Conservation (phyloP, 1,140 invertebrate genomes). For the Gyrodactylus salaris region DNA sequence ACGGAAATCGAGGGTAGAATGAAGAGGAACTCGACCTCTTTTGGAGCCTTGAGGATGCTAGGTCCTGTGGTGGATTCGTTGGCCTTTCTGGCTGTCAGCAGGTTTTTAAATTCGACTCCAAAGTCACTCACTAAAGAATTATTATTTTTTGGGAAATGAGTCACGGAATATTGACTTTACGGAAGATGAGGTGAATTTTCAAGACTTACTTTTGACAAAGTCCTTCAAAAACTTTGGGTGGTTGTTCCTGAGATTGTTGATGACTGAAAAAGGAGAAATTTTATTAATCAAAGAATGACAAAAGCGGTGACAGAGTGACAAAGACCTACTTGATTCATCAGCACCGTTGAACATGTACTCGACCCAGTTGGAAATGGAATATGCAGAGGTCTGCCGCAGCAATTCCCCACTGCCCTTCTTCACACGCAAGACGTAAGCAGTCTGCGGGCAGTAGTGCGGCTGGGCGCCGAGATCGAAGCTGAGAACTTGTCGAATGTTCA, state of each 20-base stretch:
- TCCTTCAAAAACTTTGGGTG: neutral
- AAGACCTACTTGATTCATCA: neutral
- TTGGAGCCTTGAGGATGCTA: neutral
- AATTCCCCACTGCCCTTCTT: neutral
- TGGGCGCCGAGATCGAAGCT: constrained; percentile 1
- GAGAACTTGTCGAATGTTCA: constrained; percentile 1
- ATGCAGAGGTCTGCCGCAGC: neutral
- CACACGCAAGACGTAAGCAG: neutral
- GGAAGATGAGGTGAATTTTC: no score
- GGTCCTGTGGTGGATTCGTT: neutral
- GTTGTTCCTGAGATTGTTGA: neutral
- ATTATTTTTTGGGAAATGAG: neutral
- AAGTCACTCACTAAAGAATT: neutral
- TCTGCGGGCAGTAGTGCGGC: neutral
- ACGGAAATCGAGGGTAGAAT: neutral
- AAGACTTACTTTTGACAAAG: neutral
- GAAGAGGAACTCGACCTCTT: neutral
- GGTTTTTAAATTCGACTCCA: neutral
- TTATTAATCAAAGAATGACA: no score
- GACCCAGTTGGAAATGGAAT: neutral
- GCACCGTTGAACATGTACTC: neutral
- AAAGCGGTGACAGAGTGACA: no score
- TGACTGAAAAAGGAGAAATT: neutral
- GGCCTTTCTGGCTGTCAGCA: neutral
- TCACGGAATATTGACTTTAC: neutral